Base-by-base conservation (phyloP, 2,797 vertebrate species). In the Sphenopsis melanotis region DNA sequence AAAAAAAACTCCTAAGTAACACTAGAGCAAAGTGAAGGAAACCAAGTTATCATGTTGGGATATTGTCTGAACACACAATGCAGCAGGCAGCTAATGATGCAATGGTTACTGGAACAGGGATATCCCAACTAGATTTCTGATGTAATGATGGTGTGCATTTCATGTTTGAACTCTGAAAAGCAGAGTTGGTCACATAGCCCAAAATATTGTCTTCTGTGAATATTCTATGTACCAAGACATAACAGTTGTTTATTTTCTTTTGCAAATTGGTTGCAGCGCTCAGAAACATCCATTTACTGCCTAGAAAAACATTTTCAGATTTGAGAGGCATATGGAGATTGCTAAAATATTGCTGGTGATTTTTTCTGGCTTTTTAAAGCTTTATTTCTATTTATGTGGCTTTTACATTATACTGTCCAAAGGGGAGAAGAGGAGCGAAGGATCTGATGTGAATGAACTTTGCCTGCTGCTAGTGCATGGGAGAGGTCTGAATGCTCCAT, bases 341-440 rank as follows among this genome's bases (percentile, higher is more conserved):
- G 19, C 30, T 56, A 78, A 91, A 86, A 86, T 81, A 76, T 37
- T 71, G 17, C 50, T 30, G 18, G 23, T 14, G 10, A 32, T 82
- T 94, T 91, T 61, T 71, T 10, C 37, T 89, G 36, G 4, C 10
- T 49, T 83, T 92, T 55, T 0, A 3, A 83, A 77, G 14, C 26
- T 77, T 76, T 61, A 47, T 57, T 84, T 90, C 47, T 89, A 8
- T 92, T 92, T 94, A 52, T n/a, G 24, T n/a, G 29, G 18, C 29
- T 90, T 93, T 90, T 76, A 84, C 20, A 41, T 69, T 78, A 37
- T 42, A 50, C 12, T 69, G 17, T 27, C 27, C 56, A 85, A 63
- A 81, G 30, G 29, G 23, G 15, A 78, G 42, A 82, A 72, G 26
- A 80, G 11, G 22, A 75, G 37, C 37, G 16, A 81, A 68, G 68